A percentile compares a stretch with the other conserved stretches of the same genome.
Evolutionary conservation across 92 coral and sea anemone species (phyloP).

Genomic region (Phenganax stokvisi): DNA sequence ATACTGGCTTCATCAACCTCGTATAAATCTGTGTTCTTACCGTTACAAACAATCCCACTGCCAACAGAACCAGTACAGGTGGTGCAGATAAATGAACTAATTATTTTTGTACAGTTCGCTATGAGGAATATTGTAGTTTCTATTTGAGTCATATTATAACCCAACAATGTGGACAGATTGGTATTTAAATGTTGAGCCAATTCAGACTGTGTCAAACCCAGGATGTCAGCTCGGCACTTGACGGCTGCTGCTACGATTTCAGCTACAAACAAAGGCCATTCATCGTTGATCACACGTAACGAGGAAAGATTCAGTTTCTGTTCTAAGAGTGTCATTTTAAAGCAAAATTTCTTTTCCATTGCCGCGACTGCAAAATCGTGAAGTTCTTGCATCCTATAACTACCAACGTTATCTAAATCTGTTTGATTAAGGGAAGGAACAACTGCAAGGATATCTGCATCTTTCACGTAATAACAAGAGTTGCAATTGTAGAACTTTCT

Average conservation of each 20-base stretch:
- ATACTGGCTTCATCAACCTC: too few species aligned
- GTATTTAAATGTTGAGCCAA: not conserved
- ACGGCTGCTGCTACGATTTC: not conserved
- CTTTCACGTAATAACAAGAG: conserved; percentile 8
- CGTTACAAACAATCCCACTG: too few species aligned
- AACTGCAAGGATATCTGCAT: not conserved
- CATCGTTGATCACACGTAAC: not conserved
- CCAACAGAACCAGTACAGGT: too few species aligned
- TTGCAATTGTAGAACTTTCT: not conserved
- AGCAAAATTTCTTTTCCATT: conserved; percentile 19
- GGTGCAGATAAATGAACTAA: conserved; percentile 3
- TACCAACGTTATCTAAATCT: not conserved
- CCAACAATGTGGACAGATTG: not conserved
- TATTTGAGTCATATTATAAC: not conserved
- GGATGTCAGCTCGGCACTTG: not conserved
- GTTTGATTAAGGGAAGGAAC: not conserved
- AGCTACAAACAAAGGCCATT: not conserved
- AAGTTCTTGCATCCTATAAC: not conserved
- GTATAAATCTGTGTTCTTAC: too few species aligned
- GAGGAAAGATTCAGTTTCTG: not conserved
- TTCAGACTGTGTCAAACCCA: not conserved
- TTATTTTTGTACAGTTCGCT: not conserved
- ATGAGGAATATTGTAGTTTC: conserved; percentile 1
- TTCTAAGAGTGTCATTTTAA: conserved; percentile 9
- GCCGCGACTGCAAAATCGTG: not conserved